Evolutionary conservation across 2,888 invertebrate species (phyloP), one percentile per base, ranked within the genome.

Genomic region (Girardia tigrina): DNA sequence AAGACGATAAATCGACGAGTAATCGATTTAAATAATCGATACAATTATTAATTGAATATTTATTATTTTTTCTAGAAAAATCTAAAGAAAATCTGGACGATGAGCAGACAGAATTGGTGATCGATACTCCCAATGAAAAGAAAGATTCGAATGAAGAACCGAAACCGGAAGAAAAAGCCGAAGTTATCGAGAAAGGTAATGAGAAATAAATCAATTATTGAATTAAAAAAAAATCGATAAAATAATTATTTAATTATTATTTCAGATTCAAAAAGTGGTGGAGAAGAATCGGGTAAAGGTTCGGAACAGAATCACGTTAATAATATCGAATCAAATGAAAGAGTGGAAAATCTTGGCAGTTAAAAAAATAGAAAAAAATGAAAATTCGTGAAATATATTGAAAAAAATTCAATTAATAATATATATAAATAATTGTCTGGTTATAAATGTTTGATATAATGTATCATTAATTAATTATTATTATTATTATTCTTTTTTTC

Each of bases 241-340:
- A n/a, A n/a, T n/a, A n/a, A n/a, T 12, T 12, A 8, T 12, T 56
- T 56, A 56, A 56, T 56, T n/a, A n/a, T n/a, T n/a, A 56, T 8
- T 56, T 56, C 23, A 56, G 56, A n/a, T 56, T 56, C 56, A 8
- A 56, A 56, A 23, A 56, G 56, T 56, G 56, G 8, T 56, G n/a
- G n/a, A n/a, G 56, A 56, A 56, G 56, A 56, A 56, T 56, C 56
- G n/a, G 56, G 56, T 2, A 56, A 56, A 56, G 56, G 56, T 56
- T 56, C 56, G n/a, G 56, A 56, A 56, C 56, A 56, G 56, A 56
- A 56, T 56, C 56, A 56, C 23, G 56, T 56, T 56, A 56, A 56
- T 56, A 56, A 56, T 56, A 56, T 56, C 56, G 56, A 56, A 56
- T 56, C 56, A 56, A 56, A 56, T 56, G 56, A 56, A 20, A 56